phyloP scores from a whole-genome alignment of 2,797 vertebrate species.

The Discoglossus pictus region DNA sequence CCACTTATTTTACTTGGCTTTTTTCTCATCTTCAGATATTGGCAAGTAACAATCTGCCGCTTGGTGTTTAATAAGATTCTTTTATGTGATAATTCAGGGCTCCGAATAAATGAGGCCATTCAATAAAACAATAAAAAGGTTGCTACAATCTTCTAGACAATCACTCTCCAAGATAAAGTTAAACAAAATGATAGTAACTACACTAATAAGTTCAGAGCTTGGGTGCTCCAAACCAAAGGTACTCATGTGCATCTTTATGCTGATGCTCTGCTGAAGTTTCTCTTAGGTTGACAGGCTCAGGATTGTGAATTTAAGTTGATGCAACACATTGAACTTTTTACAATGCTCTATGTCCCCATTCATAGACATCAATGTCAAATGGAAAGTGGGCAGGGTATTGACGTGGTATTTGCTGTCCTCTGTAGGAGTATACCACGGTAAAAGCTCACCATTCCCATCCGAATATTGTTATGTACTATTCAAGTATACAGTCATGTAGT shows the following conservation, averaged over 20 bases:
- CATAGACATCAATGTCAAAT: slow-evolving; percentile 37
- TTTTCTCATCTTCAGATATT: too few relatives aligned
- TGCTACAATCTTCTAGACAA: too few relatives aligned
- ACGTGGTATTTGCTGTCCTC: slow-evolving; percentile 27
- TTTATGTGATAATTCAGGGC: too few relatives aligned
- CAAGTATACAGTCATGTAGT: too few relatives aligned
- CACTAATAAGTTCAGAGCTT: slow-evolving; percentile 2
- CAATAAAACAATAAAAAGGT: too few relatives aligned
- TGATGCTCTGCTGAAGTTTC: slow-evolving; percentile 19
- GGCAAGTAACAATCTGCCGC: too few relatives aligned
- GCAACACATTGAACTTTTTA: slow-evolving; percentile 42
- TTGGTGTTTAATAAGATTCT: too few relatives aligned
- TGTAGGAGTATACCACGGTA: too few relatives aligned
- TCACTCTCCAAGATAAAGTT: slow-evolving; percentile 13
- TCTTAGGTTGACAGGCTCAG: slow-evolving; percentile 23
- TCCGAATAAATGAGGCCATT: too few relatives aligned
- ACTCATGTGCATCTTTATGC: slow-evolving; percentile 10
- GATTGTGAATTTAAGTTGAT: slow-evolving; percentile 30
- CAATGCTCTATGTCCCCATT: slow-evolving; percentile 23
- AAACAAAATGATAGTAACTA: slow-evolving; percentile 5
- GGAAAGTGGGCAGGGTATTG: slow-evolving; percentile 24
- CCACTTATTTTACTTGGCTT: too few relatives aligned
- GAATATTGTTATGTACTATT: too few relatives aligned
- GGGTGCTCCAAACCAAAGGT: slow-evolving; percentile 3
- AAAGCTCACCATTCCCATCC: too few relatives aligned